Evolutionary conservation across 2,888 invertebrate species (phyloP).

Genomic region (Archips crataeganus): DNA sequence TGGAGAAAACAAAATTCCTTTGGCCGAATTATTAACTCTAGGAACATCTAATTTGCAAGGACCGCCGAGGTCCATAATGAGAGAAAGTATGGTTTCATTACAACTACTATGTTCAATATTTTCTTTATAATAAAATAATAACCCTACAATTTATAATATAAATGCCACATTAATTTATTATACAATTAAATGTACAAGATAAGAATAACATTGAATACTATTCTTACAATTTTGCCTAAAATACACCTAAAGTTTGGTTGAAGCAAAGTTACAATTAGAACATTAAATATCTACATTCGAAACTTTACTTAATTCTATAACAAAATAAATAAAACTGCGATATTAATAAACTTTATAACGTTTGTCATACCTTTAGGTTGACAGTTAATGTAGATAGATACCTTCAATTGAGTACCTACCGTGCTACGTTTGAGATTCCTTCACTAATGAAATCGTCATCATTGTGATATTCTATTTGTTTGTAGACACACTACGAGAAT

Average conservation of each 20-base stretch:
- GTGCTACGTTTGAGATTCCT: slow-evolving; percentile 73
- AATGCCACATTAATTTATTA: slow-evolving; percentile 63
- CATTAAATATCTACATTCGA: slow-evolving; percentile 40
- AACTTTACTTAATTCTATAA: slow-evolving; percentile 32
- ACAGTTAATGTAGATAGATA: slow-evolving; percentile 32
- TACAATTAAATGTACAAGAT: slow-evolving; percentile 67
- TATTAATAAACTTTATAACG: slow-evolving; percentile 61
- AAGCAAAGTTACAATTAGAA: slow-evolving; percentile 58
- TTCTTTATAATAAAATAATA: slow-evolving; percentile 60
- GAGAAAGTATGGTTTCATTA: slow-evolving; percentile 40
- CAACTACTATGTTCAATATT: slow-evolving; percentile 59
- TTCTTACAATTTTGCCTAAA: slow-evolving; percentile 59
- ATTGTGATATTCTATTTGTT: slow-evolving; percentile 44
- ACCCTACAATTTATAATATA: slow-evolving; percentile 57
- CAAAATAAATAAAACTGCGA: slow-evolving; percentile 58
- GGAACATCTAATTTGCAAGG: slow-evolving; percentile 36
- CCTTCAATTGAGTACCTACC: slow-evolving; percentile 56
- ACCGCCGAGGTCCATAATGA: slow-evolving; percentile 20
- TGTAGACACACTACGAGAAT: slow-evolving; percentile 61
- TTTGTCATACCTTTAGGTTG: slow-evolving; percentile 39
- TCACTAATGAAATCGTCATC: slow-evolving; percentile 57
- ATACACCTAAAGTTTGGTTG: slow-evolving; percentile 55
- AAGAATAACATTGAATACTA: slow-evolving; percentile 70
- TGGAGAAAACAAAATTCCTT: slow-evolving; percentile 13
- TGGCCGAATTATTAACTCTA: slow-evolving; percentile 34